Evolutionary conservation across 2,888 invertebrate species (phyloP), one percentile per base, ranked within the genome.

Genomic region (Trissonchulus latispiculum): DNA sequence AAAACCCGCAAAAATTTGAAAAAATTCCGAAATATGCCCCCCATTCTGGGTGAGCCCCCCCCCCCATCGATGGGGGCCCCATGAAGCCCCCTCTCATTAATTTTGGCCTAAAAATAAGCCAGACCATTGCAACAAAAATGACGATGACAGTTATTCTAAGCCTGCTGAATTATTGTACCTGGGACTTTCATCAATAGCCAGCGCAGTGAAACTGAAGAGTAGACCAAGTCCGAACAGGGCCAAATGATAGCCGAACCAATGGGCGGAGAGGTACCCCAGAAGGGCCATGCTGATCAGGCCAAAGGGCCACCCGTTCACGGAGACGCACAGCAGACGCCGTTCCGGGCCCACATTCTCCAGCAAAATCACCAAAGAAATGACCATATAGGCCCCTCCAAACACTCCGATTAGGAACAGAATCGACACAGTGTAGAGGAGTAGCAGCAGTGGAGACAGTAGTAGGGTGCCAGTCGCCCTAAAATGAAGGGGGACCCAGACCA

Each of bases 251-350:
- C 66, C 69, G 32, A 32, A 59, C 73, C 73, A 75, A 61, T 72
- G 29, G n/a, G 3, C n/a, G 31, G 74, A 68, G 18, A 67, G n/a
- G 36, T 71, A 71, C 2, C 74, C 75, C 1, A 74, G n/a, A n/a
- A 62, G 1, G 48, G 74, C 75, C 75, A 74, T 74, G 18, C 15
- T 1, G 59, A 75, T 72, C 31, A 75, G 32, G 1, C 74, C 75
- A 1, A 71, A 28, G 1, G 75, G 75, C 73, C 73, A 75, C 35
- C 75, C 75, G 61, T 75, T 75, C 33, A 74, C n/a, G 18, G 72
- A 36, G 2, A 61, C 69, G 62, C 36, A 66, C 29, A 32, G 28
- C 33, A 75, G 70, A 33, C 75, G 74, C 71, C 72, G 74, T 35
- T 18, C 48, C 23, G 33, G 37, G 28, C 71, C 72, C 18, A 75